Percentiles rank a stretch among this genome's conserved stretches.
phyloP scores from a whole-genome alignment of 2,888 invertebrate genomes.

The Cosmorhoe ocellata region DNA sequence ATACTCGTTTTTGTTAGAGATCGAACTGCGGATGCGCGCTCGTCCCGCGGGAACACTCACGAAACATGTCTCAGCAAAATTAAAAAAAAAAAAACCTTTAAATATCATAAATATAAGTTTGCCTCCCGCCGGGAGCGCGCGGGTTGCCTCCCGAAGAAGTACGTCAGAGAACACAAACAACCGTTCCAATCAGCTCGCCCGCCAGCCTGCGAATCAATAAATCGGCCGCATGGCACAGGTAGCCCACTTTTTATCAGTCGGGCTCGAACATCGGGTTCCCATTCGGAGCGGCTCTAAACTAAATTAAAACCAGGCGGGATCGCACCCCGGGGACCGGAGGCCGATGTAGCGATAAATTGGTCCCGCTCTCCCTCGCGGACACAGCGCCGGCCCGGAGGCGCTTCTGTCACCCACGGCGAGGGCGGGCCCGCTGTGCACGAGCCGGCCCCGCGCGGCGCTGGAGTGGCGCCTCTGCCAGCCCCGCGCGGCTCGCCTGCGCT shows the following conservation, averaged over 20 bases:
- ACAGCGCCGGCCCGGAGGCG: too few relatives aligned
- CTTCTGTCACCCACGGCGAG: too few relatives aligned
- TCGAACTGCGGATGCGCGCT: conserved; percentile 7
- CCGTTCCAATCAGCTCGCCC: conserved; percentile 5
- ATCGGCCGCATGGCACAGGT: conserved; percentile 15
- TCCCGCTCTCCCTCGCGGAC: conserved; percentile 17
- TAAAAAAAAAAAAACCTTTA: conserved; percentile 2
- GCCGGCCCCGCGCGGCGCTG: too few relatives aligned
- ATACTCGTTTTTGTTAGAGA: conserved; percentile 14
- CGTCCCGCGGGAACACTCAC: conserved; percentile 15
- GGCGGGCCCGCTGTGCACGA: background rate
- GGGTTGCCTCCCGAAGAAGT: too few relatives aligned
- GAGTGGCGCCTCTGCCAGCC: too few relatives aligned
- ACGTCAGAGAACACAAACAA: conserved; percentile 3
- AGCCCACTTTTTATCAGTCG: conserved; percentile 32
- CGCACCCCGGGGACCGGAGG: conserved; percentile 38
- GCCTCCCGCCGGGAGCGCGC: too few relatives aligned
- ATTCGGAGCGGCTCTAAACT: conserved; percentile 42
- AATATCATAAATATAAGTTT: background rate
- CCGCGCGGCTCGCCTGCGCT: too few relatives aligned
- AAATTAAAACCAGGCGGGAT: conserved; percentile 50
- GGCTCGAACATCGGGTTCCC: conserved; percentile 40
- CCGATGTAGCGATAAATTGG: conserved; percentile 52
- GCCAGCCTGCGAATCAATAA: conserved; percentile 13
- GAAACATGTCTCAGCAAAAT: conserved; percentile 18